Percentiles rank a stretch among this genome's conserved stretches.
Evolutionary conservation across 2,888 invertebrate genomes (phyloP).

Genomic region (Dyspetes luteomarginatus): DNA sequence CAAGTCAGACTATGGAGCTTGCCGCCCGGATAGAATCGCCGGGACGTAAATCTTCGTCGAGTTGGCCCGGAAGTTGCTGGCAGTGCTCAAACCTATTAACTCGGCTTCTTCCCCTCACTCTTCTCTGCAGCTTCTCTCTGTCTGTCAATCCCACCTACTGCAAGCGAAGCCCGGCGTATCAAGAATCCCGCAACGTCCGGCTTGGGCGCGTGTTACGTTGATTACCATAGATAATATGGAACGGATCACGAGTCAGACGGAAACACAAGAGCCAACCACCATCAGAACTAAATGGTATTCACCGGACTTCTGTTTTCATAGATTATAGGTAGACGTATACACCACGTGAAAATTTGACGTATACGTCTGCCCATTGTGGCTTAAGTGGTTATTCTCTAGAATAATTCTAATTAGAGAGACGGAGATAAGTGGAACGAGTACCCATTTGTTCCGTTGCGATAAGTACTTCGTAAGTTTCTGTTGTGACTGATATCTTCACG

Average conservation of each 20-base stretch:
- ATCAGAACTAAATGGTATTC: slow-evolving; percentile 31
- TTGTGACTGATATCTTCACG: slow-evolving; percentile 40
- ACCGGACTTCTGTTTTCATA: slow-evolving; percentile 8
- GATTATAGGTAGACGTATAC: slow-evolving; percentile 11
- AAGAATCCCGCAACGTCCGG: slow-evolving; percentile 62
- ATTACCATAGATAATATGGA: slow-evolving; percentile 80
- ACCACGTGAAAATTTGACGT: slow-evolving; percentile 66
- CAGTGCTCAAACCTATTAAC: slow-evolving; percentile 60
- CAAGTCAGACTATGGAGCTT: slow-evolving; percentile 36
- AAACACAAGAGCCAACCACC: slow-evolving; percentile 22
- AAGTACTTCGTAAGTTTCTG: slow-evolving; percentile 60
- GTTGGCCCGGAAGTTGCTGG: slow-evolving; percentile 55
- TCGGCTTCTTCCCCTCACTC: slow-evolving; percentile 39
- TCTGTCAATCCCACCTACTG: slow-evolving; percentile 13
- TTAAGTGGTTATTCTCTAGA: too few species aligned
- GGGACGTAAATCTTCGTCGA: slow-evolving; percentile 55
- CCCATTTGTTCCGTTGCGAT: slow-evolving; percentile 69
- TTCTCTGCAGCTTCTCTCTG: slow-evolving; percentile 33
- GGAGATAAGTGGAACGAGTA: slow-evolving; percentile 69
- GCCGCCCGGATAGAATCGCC: slow-evolving; percentile 34
- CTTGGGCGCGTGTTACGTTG: slow-evolving; percentile 72
- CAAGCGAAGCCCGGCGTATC: slow-evolving; percentile 44
- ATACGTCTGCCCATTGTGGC: too few species aligned
- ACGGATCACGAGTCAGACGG: slow-evolving; percentile 58
- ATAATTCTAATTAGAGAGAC: too few species aligned